Evolutionary conservation across 2,888 invertebrate genomes (phyloP).

Genomic region (Epirrhoe alternata): DNA sequence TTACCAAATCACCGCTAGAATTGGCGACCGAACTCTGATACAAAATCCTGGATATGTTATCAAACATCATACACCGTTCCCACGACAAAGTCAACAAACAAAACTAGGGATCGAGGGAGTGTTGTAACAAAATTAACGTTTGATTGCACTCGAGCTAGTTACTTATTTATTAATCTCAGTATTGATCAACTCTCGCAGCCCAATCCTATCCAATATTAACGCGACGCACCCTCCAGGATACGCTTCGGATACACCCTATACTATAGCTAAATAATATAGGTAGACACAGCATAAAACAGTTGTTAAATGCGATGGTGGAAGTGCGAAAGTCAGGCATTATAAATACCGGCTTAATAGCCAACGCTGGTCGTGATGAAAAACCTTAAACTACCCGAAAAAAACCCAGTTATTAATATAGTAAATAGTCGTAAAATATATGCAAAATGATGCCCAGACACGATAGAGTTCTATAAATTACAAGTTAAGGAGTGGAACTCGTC

Average conservation of each 20-base stretch:
- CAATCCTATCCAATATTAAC: conserved; percentile 49
- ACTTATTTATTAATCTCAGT: conserved; percentile 44
- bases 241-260: conserved; percentile 32
- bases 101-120: conserved; percentile 18
- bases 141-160: conserved; percentile 35
- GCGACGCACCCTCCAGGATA: conserved; percentile 32
- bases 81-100: conserved; percentile 19
- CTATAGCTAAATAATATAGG: conserved; percentile 12
- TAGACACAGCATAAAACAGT: conserved; percentile 10
- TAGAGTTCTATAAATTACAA: conserved; percentile 26
- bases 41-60: background rate
- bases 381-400: conserved; percentile 9
- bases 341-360: background rate
- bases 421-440: conserved; percentile 23
- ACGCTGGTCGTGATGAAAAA: conserved; percentile 11
- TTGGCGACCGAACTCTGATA: background rate
- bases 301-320: conserved; percentile 7
- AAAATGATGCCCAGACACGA: conserved; percentile 21
- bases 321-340: conserved; percentile 9
- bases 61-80: background rate
- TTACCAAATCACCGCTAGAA: background rate
- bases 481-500: conserved; percentile 21
- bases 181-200: conserved; percentile 40
- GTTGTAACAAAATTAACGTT: conserved; percentile 38
- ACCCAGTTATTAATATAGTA: conserved; percentile 14